These are phyloP conservation scores for Piprites chloris DNA, from an alignment of 2,113 vertebrate species.

Conservation along the genomic window DNA sequence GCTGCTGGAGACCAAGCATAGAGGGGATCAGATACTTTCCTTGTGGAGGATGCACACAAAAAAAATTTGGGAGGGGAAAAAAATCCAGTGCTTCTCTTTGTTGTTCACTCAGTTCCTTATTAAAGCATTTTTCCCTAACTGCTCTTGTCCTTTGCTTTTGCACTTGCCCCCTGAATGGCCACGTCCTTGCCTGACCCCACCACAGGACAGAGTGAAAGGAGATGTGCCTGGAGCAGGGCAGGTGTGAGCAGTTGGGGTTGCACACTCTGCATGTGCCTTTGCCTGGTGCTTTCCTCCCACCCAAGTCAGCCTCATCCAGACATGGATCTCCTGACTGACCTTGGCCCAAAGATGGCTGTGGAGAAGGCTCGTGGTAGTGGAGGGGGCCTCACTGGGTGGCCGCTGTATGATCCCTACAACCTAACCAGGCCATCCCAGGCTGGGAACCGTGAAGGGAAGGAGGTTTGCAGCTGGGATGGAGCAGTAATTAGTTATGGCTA, in stretches of 20 bases:
- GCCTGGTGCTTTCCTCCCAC: not conserved
- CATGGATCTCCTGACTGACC: not conserved
- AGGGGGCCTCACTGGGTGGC: not conserved
- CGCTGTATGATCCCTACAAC: not conserved
- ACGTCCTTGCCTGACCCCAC: not conserved
- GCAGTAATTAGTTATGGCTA: not conserved
- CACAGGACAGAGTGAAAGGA: not conserved
- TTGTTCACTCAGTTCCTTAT: not conserved
- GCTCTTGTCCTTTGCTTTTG: not conserved
- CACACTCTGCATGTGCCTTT: not conserved
- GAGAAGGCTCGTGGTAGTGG: not conserved
- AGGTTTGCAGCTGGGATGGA: not conserved
- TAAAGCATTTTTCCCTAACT: not conserved
- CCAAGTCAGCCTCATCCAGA: not conserved
- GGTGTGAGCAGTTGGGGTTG: not conserved
- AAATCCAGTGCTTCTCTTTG: not conserved
- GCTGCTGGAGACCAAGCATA: accelerated
- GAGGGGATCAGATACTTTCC: not conserved
- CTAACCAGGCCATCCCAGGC: accelerated
- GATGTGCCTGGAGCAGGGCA: not conserved
- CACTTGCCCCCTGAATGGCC: not conserved
- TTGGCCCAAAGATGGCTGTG: not conserved
- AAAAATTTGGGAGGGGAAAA: accelerated
- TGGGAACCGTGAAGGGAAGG: accelerated
- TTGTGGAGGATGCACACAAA: not conserved